Evolutionary conservation across 2,888 invertebrate species (phyloP), one percentile per base, ranked within the genome.

Genomic region (Calephelis perditalis): DNA sequence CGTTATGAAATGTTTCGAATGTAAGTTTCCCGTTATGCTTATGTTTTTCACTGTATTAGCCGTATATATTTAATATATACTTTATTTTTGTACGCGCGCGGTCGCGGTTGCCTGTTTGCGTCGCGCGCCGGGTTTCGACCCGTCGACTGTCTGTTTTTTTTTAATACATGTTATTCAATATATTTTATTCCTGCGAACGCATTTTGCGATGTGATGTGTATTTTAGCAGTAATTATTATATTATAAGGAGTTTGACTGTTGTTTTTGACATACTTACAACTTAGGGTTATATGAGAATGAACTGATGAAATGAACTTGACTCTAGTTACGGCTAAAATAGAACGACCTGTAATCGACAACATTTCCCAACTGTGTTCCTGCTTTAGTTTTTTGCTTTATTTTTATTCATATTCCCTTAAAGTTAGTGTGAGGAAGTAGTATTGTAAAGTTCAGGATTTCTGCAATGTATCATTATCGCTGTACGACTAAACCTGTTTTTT

Each of bases 131-230:
- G 80, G 78, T 77, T 70, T 66, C 69, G 76, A 77, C 80, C 81
- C 83, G 78, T 76, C 77, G 85, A 84, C 86, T 84, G 90, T 88
- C 84, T 88, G 84, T 89, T 91, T 91, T 86, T 15, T 89, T 91
- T 91, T 90, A 91, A 86, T 89, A 90, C 88, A 91, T 91, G 90
- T 91, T 91, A 91, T 91, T 93, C 93, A 93, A 92, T 94, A 94
- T 94, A 93, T 94, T 94, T 94, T 94, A 94, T 94, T 94, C 92
- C 93, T 93, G 93, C 93, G 93, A 92, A 93, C 93, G 93, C 94
- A 93, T 93, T 94, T 94, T 94, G 94, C 94, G 94, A 94, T 88
- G 88, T 89, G 89, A 89, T 88, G 89, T 90, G 89, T 92, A 92
- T 92, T 91, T 88, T 92, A 92, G 91, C 90, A 87, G 88, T 91